These are phyloP conservation scores for Amiota mariae DNA, from an alignment of 2,888 invertebrate species.

Conservation along the genomic window DNA sequence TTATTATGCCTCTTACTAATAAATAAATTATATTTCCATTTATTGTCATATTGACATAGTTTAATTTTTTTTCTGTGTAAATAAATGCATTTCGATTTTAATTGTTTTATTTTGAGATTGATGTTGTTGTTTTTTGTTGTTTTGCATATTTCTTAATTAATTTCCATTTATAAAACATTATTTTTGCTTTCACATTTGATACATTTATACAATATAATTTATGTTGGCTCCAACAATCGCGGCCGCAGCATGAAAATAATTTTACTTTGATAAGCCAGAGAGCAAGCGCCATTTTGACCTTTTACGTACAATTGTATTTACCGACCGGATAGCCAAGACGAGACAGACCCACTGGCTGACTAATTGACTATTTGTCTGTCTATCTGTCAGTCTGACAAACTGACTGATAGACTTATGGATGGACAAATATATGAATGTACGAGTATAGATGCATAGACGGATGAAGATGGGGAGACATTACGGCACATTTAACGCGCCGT, in stretches of 20 bases:
- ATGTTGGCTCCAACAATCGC: not conserved
- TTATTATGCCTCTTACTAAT: no score
- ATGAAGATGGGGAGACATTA: no score
- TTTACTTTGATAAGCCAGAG: slow-evolving; percentile 5
- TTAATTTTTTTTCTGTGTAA: not conserved
- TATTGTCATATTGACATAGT: not conserved
- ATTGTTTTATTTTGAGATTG: not conserved
- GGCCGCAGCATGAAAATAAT: not conserved
- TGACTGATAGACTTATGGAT: no score
- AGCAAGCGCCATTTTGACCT: slow-evolving; percentile 4
- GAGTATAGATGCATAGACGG: no score
- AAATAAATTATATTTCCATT: not conserved
- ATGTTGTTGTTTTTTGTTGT: slow-evolving; percentile 1
- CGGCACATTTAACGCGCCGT: no score
- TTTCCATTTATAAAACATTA: slow-evolving; percentile 10
- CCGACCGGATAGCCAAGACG: no score
- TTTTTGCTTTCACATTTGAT: not conserved
- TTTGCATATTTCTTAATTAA: slow-evolving; percentile 2
- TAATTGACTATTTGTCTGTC: no score
- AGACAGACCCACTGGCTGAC: no score
- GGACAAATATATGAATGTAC: no score
- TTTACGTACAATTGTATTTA: not conserved
- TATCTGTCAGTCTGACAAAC: no score
- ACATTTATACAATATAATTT: not conserved
- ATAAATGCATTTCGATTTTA: not conserved